A percentile compares a stretch with the other conserved stretches of the same genome.
Conservation (phyloP, 2,888 invertebrate genomes). For the Disparrhopalites patrizii region DNA sequence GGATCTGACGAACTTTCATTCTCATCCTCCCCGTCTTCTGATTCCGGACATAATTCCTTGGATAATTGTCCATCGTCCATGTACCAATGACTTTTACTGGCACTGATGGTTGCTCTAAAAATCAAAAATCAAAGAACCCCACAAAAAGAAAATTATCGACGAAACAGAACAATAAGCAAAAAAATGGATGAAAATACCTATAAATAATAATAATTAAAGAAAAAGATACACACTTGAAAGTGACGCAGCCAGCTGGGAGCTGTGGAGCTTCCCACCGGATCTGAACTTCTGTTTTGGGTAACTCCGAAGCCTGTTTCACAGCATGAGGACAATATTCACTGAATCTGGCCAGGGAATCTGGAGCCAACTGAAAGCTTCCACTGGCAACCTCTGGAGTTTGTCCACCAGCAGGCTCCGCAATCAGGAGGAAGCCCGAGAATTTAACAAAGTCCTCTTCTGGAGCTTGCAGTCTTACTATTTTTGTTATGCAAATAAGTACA, state of each 20-base stretch:
- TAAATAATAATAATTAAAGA: neutral
- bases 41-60: constrained; percentile 69
- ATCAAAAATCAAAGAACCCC: too few relatives aligned
- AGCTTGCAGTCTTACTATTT: constrained; percentile 54
- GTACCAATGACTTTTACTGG: constrained; percentile 70
- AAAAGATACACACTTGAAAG: constrained; percentile 64
- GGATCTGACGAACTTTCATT: constrained; percentile 67
- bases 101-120: constrained; percentile 69
- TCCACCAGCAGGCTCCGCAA: constrained; percentile 61
- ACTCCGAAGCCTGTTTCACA: constrained; percentile 72
- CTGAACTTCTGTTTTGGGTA: constrained; percentile 75
- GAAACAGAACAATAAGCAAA: neutral
- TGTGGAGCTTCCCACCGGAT: constrained; percentile 83
- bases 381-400: constrained; percentile 51
- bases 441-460: constrained; percentile 53
- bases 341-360: constrained; percentile 73
- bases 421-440: constrained; percentile 74
- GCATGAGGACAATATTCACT: constrained; percentile 79
- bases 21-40: constrained; percentile 60
- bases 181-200: neutral
- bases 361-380: constrained; percentile 66
- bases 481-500: too few relatives aligned
- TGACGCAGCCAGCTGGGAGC: constrained; percentile 72
- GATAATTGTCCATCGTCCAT: constrained; percentile 73
- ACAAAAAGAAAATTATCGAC: neutral